Base-by-base conservation (phyloP, 1,140 invertebrate genomes). In the Nomia melanderi region DNA sequence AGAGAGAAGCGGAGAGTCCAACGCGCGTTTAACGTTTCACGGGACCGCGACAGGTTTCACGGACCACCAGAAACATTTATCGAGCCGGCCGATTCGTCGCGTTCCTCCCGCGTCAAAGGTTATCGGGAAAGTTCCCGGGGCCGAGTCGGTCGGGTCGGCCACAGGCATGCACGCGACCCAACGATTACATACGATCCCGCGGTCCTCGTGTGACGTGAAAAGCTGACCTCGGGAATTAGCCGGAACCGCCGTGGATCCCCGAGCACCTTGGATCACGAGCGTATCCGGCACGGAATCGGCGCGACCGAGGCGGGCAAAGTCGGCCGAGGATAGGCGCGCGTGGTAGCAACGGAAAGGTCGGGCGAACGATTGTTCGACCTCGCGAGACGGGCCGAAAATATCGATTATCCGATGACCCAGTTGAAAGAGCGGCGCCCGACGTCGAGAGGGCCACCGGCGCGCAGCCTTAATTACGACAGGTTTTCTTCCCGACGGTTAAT, bases 351-450 rank as follows among this genome's bases (percentile, higher is more conserved):
- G 31, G 41, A 84, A 84, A 80, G 82, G 67, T 80, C 72, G 67
- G 73, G 80, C 72, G n/a, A n/a, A n/a, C n/a, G n/a, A 83, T 70
- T 69, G 57, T 60, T 54, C 64, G 67, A 44, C 47, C 44, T 8
- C 57, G 39, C 33, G 62, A 41, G 41, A 44, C 47, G 27, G 29
- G 53, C 39, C 69, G 63, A 81, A 85, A 81, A 78, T 73, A 85
- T 84, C 82, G 82, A 85, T 85, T 81, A 84, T 72, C 69, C 78
- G 82, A 81, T 71, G 82, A 75, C 74, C 74, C 54, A 77, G 60
- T 84, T 81, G 44, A 39, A 39, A 44, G 47, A 67, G 56, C 67
- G 71, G 56, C 66, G 76, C 63, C 77, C 36, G 14, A 12, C 41
- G 41, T 57, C 71, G 60, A 25, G 54, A 57, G 27, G 64, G 71